Conservation (phyloP, 1,140 invertebrate genomes). For the Drosophila paulistorum region DNA sequence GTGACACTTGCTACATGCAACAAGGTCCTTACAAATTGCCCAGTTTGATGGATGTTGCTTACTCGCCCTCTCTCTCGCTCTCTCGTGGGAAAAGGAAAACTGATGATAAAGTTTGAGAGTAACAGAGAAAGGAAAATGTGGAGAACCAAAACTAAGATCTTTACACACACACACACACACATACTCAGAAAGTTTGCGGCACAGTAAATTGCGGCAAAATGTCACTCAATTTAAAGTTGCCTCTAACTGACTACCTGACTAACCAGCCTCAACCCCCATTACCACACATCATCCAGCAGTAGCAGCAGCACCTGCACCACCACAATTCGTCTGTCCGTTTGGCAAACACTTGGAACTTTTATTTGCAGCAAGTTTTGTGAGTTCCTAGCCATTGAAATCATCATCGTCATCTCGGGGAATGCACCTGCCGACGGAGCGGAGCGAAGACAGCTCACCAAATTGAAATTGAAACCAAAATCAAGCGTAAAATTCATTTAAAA, state of each 20-base stretch:
- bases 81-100: neutral
- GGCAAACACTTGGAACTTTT: slow-evolving; percentile 61
- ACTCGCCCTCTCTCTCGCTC: neutral
- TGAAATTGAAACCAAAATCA: slow-evolving; percentile 77
- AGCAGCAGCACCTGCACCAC: neutral
- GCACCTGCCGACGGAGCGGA: slow-evolving; percentile 21
- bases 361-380: slow-evolving; percentile 60
- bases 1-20: slow-evolving; percentile 41
- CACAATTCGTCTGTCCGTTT: slow-evolving; percentile 13
- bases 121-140: slow-evolving; percentile 2
- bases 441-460: slow-evolving; percentile 49
- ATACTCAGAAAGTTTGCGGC: slow-evolving; percentile 53
- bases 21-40: slow-evolving; percentile 48
- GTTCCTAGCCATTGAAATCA: slow-evolving; percentile 46
- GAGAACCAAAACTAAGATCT: neutral
- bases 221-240: slow-evolving; percentile 76
- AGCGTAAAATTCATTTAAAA: slow-evolving; percentile 77
- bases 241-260: slow-evolving; percentile 48
- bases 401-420: slow-evolving; percentile 25
- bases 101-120: neutral
- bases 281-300: neutral
- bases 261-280: neutral
- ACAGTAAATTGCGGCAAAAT: slow-evolving; percentile 73
- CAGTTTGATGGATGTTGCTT: slow-evolving; percentile 44
- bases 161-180: neutral